Conservation (phyloP, 2,888 invertebrate species). For the Volucella bombylans region DNA sequence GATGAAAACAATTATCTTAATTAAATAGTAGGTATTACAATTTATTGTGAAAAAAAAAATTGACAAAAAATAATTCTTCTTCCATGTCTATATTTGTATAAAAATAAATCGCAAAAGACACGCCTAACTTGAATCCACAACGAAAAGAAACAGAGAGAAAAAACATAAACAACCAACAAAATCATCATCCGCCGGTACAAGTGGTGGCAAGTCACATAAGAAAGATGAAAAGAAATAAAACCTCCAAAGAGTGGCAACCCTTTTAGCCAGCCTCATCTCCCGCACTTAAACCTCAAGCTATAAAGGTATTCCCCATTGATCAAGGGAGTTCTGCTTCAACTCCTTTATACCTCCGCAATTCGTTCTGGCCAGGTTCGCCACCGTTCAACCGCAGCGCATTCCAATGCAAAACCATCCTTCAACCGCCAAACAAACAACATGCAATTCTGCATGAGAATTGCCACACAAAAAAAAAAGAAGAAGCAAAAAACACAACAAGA, state of each 20-base stretch:
- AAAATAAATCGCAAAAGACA: constrained; percentile 6
- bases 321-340: constrained; percentile 64
- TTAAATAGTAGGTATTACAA: neutral
- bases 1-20: neutral
- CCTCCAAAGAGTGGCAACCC: constrained; percentile 27
- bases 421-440: constrained; percentile 73
- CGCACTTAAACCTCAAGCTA: constrained; percentile 39
- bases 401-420: constrained; percentile 69
- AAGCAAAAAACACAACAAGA: constrained; percentile 20
- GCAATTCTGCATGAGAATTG: constrained; percentile 66
- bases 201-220: constrained; percentile 32
- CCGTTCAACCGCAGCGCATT: constrained; percentile 66
- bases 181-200: neutral
- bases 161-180: constrained; percentile 14
- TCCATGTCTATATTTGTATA: neutral
- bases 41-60: too few species aligned
- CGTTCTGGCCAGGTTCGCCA: constrained; percentile 60
- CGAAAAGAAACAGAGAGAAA: constrained; percentile 10
- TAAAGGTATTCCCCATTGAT: constrained; percentile 69
- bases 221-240: constrained; percentile 35
- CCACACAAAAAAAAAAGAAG: constrained; percentile 32
- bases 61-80: too few species aligned
- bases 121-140: neutral
- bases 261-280: neutral
- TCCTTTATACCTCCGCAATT: constrained; percentile 59